phyloP scores from a whole-genome alignment of 2,888 invertebrate genomes.

The Pimpla rufipes region DNA sequence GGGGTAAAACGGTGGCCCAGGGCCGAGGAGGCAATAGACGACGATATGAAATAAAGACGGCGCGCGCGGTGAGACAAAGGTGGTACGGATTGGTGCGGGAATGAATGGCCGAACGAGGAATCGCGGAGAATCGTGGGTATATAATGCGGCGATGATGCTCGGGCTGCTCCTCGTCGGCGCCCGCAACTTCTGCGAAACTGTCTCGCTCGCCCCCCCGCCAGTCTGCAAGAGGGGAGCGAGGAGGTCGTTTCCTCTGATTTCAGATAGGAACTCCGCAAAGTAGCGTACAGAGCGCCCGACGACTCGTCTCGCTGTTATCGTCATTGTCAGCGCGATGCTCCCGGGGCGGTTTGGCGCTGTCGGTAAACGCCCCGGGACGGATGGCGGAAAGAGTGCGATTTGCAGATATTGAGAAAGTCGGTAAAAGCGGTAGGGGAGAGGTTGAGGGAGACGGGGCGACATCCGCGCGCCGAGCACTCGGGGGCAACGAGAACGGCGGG shows the following conservation, averaged over 20 bases:
- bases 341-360: not conserved
- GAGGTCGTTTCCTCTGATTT: constrained; percentile 20
- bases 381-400: not conserved
- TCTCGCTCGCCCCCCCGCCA: not conserved
- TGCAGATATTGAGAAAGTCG: not conserved
- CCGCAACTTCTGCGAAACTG: not conserved
- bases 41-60: constrained; percentile 45
- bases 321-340: constrained; percentile 4
- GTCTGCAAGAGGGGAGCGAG: too few species aligned
- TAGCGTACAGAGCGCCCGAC: constrained; percentile 3
- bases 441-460: constrained; percentile 16
- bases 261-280: constrained; percentile 45
- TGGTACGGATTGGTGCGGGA: constrained; percentile 36
- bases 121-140: constrained; percentile 18
- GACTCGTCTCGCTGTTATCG: constrained; percentile 26
- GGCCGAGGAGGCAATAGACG: constrained; percentile 26
- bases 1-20: not conserved
- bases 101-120: constrained; percentile 49
- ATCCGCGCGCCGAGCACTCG: constrained; percentile 18
- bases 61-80: constrained; percentile 30
- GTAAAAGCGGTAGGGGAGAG: constrained; percentile 5
- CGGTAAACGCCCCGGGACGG: constrained; percentile 15
- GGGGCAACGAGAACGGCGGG: constrained; percentile 3
- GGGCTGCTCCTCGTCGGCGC: not conserved
- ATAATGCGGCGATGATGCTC: constrained; percentile 5